Evolutionary conservation across 92 coral and sea anemone species (phyloP).

Genomic region (Hydrozoanthus gracilis): DNA sequence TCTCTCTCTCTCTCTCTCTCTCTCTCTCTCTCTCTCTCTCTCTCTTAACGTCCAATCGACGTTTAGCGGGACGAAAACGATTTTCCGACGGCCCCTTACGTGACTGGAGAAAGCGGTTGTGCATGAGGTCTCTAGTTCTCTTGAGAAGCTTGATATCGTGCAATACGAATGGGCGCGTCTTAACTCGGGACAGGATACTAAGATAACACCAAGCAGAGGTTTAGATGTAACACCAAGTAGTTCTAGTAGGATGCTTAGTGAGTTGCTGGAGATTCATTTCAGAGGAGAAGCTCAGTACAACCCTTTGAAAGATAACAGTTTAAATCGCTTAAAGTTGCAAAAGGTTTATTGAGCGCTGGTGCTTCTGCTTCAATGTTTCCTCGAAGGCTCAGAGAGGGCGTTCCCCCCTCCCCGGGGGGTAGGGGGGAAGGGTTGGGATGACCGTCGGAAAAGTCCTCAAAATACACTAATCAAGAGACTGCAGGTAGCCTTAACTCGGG

Average conservation of each 20-base stretch:
- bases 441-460: too few relatives aligned
- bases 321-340: slow-evolving; percentile 59
- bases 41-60: too few relatives aligned
- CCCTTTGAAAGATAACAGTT: slow-evolving; percentile 58
- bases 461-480: too few relatives aligned
- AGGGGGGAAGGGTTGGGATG: too few relatives aligned
- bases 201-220: slow-evolving; percentile 65
- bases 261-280: slow-evolving; percentile 70
- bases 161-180: slow-evolving; percentile 53
- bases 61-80: too few relatives aligned
- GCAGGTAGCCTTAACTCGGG: too few relatives aligned
- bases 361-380: slow-evolving; percentile 32
- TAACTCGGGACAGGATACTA: slow-evolving; percentile 40
- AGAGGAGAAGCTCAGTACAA: slow-evolving; percentile 42
- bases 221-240: slow-evolving; percentile 41
- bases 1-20: too few relatives aligned
- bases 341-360: slow-evolving; percentile 54
- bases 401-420: too few relatives aligned
- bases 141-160: slow-evolving; percentile 54
- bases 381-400: too few relatives aligned
- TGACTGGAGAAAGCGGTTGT: slow-evolving; percentile 50
- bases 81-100: too few relatives aligned
- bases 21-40: too few relatives aligned
- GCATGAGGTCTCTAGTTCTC: slow-evolving; percentile 52
- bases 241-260: slow-evolving; percentile 68